Evolutionary conservation across 2,888 invertebrate species (phyloP), one percentile per base, ranked within the genome.

Genomic region (Ornithoptera alexandrae): DNA sequence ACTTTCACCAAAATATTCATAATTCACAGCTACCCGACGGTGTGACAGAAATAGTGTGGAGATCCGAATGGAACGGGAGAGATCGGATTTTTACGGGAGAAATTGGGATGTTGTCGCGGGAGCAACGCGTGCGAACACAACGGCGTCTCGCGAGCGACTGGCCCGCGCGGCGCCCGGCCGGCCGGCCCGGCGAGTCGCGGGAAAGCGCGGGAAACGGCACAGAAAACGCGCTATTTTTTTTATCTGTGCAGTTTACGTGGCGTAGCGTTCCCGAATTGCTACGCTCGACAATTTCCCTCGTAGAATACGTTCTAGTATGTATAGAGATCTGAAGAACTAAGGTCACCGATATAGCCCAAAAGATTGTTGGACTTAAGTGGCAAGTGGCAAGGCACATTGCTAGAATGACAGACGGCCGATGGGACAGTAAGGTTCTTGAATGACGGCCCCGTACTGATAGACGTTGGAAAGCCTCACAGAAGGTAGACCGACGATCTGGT

Each of bases 131-230:
- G 42, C n/a, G 24, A 30, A 24, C 24, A 24, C 24, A 6, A 36
- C 62, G 53, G 30, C 63, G 58, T 59, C 59, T 59, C 62, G 66
- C 67, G 70, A 64, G 64, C 70, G 61, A 67, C 70, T 70, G 70
- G 70, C 50, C 53, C 53, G 53, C 53, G 53, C 53, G 53, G 50
- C 24, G 6, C 58, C 46, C 58, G 67, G 46, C 20, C 50, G 70
- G 53, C 68, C 68, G 64, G 68, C 64, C 60, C 64, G 60, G 60
- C 20, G 63, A 53, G 63, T 63, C 64, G 67, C 60, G 58, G 67
- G 67, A 70, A 70, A 70, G 70, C 70, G 70, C 70, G 70, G 70
- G 70, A 69, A 69, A 69, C 50, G 64, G 20, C 61, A 10, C 63
- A 24, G 59, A 63, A 63, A 70, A 70, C 62, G 62, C 56, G 65